These are phyloP conservation scores for Dyspetes luteomarginatus DNA, from an alignment of 2,888 invertebrate genomes.

Conservation along the genomic window DNA sequence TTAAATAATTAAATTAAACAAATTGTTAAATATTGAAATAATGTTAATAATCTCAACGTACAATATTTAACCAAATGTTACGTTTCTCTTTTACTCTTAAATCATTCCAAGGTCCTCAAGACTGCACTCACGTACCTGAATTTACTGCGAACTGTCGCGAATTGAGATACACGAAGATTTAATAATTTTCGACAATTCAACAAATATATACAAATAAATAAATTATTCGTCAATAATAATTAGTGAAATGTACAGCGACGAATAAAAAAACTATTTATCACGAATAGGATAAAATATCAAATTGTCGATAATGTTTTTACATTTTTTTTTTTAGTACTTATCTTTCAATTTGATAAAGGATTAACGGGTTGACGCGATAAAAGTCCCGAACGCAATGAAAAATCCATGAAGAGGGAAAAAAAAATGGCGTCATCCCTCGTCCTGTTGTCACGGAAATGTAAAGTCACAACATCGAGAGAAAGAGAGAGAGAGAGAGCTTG, in stretches of 20 bases:
- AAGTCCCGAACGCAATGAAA: slow-evolving; percentile 20
- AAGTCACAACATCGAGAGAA: slow-evolving; percentile 16
- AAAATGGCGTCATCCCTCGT: not conserved
- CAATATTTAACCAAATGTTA: not conserved
- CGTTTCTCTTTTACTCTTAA: not conserved
- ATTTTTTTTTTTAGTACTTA: not conserved
- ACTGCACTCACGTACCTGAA: slow-evolving; percentile 73
- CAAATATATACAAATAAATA: too few species aligned
- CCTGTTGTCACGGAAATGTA: slow-evolving; percentile 35
- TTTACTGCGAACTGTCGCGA: slow-evolving; percentile 69
- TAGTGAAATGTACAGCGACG: too few species aligned
- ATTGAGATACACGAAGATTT: slow-evolving; percentile 15
- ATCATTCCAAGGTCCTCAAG: slow-evolving; percentile 70
- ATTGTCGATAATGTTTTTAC: not conserved
- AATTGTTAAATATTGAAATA: too few species aligned
- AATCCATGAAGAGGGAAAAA: not conserved
- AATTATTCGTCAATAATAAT: too few species aligned
- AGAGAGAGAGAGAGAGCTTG: not conserved
- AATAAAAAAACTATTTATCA: too few species aligned
- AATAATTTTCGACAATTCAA: too few species aligned
- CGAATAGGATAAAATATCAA: not conserved
- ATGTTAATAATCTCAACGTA: too few species aligned
- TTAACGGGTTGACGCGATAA: not conserved
- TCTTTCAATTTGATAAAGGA: not conserved
- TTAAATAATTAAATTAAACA: not conserved